Base-by-base conservation (phyloP, 2,888 invertebrate genomes). In the Caenorhabditis auriculariae region DNA sequence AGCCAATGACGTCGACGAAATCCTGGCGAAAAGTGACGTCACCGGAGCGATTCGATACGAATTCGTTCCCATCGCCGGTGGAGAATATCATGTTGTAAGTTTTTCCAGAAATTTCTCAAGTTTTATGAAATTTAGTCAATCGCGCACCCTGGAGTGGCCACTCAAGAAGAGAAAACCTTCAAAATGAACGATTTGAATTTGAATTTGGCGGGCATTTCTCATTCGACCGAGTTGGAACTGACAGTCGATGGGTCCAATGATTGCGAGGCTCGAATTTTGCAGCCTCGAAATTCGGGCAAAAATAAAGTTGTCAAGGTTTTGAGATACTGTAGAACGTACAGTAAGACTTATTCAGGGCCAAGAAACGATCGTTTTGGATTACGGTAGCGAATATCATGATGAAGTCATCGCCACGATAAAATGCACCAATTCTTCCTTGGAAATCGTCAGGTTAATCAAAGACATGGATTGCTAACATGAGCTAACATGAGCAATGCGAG, bases 341-440 rank as follows among this genome's bases (percentile, higher is more conserved):
- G n/a, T n/a, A n/a, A n/a, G n/a, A n/a, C n/a, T n/a, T n/a, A n/a
- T n/a, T n/a, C n/a, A n/a, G n/a, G n/a, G n/a, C n/a, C n/a, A n/a
- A n/a, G n/a, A n/a, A n/a, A n/a, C n/a, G n/a, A 42, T 9, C 17
- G 41, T 48, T 1, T 23, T 54, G 6, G 23, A 55, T n/a, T 63
- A 55, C 43, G 55, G 49, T 32, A 37, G 54, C 27, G 38, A 51
- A 12, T 63, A 54, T 48, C 29, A 29, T n/a, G 59, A 48, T 9
- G 63, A 63, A 47, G 59, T 63, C 15, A 9, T 63, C 37, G 63
- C 63, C 24, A 48, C 41, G 37, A 56, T 63, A 7, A 52, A 53
- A 24, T 63, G 63, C 37, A 50, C 19, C n/a, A 45, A 56, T 19
- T 12, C 12, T 21, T 35, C 52, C 15, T 27, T 48, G 23, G 63